A percentile compares a stretch with the other conserved stretches of the same genome.
Conservation (phyloP, 1,140 invertebrate genomes). For the Probaryconus sp. region DNA sequence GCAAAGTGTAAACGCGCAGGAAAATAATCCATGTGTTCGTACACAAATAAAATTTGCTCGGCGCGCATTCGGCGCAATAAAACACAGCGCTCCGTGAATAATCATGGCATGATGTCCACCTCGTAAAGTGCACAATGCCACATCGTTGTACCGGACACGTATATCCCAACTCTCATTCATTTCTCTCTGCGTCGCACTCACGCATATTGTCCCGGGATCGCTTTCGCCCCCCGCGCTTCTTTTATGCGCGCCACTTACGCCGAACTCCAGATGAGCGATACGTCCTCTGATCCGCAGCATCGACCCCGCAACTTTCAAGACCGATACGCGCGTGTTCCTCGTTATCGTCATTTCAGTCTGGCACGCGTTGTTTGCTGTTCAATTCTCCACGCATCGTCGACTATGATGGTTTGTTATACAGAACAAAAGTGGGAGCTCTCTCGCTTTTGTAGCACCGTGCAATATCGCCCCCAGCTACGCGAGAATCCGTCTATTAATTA, state of each 20-base stretch:
- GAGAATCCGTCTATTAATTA: conserved; percentile 56
- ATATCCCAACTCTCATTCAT: conserved; percentile 52
- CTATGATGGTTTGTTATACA: conserved; percentile 32
- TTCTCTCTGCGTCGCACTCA: conserved; percentile 50
- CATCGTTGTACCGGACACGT: conserved; percentile 59
- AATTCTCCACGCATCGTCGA: conserved; percentile 58
- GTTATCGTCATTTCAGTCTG: conserved; percentile 65
- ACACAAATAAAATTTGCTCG: conserved; percentile 59
- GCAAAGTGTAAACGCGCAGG: conserved; percentile 47
- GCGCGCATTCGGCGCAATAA: conserved; percentile 66
- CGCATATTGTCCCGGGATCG: conserved; percentile 4
- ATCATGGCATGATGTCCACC: conserved; percentile 74
- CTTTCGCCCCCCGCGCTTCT: conserved; percentile 28
- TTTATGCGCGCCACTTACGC: conserved; percentile 44
- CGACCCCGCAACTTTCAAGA: conserved; percentile 47
- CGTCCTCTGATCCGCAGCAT: conserved; percentile 34
- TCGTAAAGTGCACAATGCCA: conserved; percentile 75
- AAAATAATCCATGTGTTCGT: conserved; percentile 43
- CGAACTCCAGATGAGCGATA: conserved; percentile 54
- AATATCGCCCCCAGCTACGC: conserved; percentile 31
- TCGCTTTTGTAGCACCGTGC: conserved; percentile 29
- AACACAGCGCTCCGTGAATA: conserved; percentile 77
- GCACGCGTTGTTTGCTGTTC: conserved; percentile 63
- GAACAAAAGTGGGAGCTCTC: no score
- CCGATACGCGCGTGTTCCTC: conserved; percentile 66